Base-by-base conservation (phyloP, 2,113 vertebrate genomes). In the Clarias macrocephalus region DNA sequence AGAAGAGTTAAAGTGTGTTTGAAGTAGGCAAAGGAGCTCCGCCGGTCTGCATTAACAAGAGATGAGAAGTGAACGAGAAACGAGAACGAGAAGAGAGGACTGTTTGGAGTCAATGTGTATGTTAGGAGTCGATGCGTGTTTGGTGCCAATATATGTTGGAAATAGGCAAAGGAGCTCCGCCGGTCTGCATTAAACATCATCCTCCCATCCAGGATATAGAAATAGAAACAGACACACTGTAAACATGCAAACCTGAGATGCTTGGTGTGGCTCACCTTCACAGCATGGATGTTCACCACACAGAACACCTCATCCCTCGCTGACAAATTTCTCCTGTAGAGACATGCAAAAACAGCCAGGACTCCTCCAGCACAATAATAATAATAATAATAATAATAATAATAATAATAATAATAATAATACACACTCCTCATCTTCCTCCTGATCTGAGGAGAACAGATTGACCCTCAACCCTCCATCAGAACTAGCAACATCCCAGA, bases 271-370 rank as follows among this genome's bases (percentile, higher is more conserved):
- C 25, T 72, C 18, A 97, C 98, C 96, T 97, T 94, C 0, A 91
- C 95, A 2, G 97, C 97, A 84, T 97, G 95, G 66, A 99, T 98
- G 91, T 94, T 96, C 91, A 99, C 91, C 68, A 98, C 95, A 89
- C 94, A 92, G 52, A 93, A 95, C 19, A 93, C 75, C 57, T 96
- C 95, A 76, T 95, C 94, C 1, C 93, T 93, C 76, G 91, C 94
- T 23, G 10, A 3, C 10, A 94, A 93, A 2, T 95, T 93, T 0
- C 94, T 91, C 86, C 97, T 98, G 89, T 73, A 77, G 85, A 88
- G 87, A 83, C 16, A 88, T 66, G 63, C 18, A 37, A 1, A 68
- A 63, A 72, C 9, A 57, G 56, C 59, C n/a, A 82, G 12, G 62
- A 42, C 25, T 12, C 12, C 66, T 70, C 28, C 21, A 52, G 18